Evolutionary conservation across 2,113 vertebrate species (phyloP), one percentile per base, ranked within the genome.

Genomic region (Corvus hawaiiensis): DNA sequence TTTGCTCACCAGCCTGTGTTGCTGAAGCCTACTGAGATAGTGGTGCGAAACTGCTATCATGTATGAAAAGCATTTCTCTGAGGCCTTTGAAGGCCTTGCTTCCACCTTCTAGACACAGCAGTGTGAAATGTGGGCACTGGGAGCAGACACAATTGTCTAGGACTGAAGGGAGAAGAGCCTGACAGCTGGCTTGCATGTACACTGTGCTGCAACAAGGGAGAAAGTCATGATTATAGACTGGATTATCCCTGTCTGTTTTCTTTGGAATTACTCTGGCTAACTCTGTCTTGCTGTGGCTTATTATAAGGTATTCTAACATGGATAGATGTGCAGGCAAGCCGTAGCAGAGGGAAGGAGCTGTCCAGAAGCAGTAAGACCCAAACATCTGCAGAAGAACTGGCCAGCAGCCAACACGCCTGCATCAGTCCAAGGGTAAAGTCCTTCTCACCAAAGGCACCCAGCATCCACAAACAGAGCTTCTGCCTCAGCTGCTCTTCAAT

Each of bases 381-480:
- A 86, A 77, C 76, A 90, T 81, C 90, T 85, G 72, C 92, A 89
- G 63, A 66, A 86, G 79, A 93, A 80, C 72, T 92, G 93, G 93
- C 84, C 58, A 68, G 64, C 59, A 71, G 94, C 91, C 95, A 96
- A 84, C 30, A 30, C 0, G 76, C 58, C 39, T 89, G 79, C 69
- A 84, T 58, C 79, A 84, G 56, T 84, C 81, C 84, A 90, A 55
- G 79, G 72, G 80, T 74, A 55, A 69, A 89, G 74, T 8, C 58
- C 52, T 61, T 78, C 95, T 94, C 95, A 93, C 91, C 95, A 97
- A 97, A 97, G 82, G 90, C 74, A 74, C 61, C 66, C 74, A 90
- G 92, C 49, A 88, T 86, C 51, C 93, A 72, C 3, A 2, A 64
- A 52, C 81, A 87, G 85, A 83, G 79, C 67, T 91, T 64, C 86